Evolutionary conservation across 2,113 vertebrate genomes (phyloP), one percentile per base, ranked within the genome.

Genomic region (Oreotrochilus melanogaster): DNA sequence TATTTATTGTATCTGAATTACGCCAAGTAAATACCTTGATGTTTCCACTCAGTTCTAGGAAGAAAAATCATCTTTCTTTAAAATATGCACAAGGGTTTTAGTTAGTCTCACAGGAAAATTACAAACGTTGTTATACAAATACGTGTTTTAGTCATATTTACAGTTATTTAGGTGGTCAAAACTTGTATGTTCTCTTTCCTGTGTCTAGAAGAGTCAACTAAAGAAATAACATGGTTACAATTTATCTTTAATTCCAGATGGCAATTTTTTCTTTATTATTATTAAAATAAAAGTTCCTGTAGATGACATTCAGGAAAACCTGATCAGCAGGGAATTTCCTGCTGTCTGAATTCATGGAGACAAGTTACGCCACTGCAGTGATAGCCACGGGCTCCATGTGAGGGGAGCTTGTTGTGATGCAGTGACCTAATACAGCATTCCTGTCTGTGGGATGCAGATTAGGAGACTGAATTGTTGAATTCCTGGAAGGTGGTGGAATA

Each of bases 281-380:
- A 93, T 93, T 80, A 91, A 93, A 93, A 95, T 87, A 31, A 22
- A 88, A 78, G 92, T 89, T 91, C 76, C 89, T 94, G 91, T 86
- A 73, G 78, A 94, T 97, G 94, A 89, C 91, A 94, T 97, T 82
- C 95, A 94, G 97, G 96, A 97, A 96, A 78, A 91, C 95, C 86
- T 96, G 96, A 95, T 97, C 96, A 97, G 93, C 65, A 81, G 92
- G 94, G 95, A 96, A 96, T 97, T 97, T 97, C 96, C 96, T 97
- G 96, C 93, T 92, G 96, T 97, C 96, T 97, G 94, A 97, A 92
- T 82, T 94, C 22, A 6, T 73, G 88, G 91, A 92, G 94, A 95
- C 86, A 58, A 86, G 79, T 95, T 95, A 84, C 31, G 56, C 88
- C 88, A 76, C 66, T 74, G 79, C 10, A 1, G 35, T 89, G 95